Evolutionary conservation across 1,140 invertebrate species (phyloP).

Genomic region (Cyphomyrmex costatus): DNA sequence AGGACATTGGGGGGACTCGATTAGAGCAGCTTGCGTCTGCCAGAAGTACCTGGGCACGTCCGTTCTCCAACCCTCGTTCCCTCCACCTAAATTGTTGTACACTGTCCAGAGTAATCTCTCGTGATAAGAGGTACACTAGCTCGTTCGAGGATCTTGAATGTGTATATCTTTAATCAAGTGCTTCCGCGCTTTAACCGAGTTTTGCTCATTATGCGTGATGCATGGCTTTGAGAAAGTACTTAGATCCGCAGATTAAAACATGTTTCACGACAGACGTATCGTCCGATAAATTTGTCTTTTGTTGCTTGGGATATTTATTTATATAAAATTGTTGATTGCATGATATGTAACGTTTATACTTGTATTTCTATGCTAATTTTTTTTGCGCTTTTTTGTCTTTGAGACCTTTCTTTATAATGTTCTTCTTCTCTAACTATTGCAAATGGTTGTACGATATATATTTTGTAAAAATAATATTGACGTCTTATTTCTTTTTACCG

Average conservation of each 20-base stretch:
- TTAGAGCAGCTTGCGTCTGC: slow-evolving; percentile 69
- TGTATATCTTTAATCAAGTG: slow-evolving; percentile 57
- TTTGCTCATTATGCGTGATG: slow-evolving; percentile 10
- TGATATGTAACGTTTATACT: too few species aligned
- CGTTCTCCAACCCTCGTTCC: slow-evolving; percentile 40
- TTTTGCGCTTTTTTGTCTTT: too few species aligned
- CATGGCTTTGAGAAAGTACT: slow-evolving; percentile 27
- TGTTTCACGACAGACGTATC: neutral
- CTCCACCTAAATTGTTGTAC: slow-evolving; percentile 64
- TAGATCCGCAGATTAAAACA: neutral
- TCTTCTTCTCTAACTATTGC: neutral
- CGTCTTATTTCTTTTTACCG: neutral
- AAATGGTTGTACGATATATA: neutral
- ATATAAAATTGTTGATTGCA: neutral
- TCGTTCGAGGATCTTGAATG: slow-evolving; percentile 33
- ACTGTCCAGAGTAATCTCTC: slow-evolving; percentile 50
- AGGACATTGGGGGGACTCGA: slow-evolving; percentile 70
- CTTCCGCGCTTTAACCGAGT: slow-evolving; percentile 25
- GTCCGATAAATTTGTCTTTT: neutral
- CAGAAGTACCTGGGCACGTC: slow-evolving; percentile 66
- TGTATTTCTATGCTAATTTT: neutral
- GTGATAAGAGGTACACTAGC: slow-evolving; percentile 11
- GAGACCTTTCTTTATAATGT: neutral
- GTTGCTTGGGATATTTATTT: neutral
- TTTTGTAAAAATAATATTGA: neutral